Evolutionary conservation across 2,113 vertebrate species (phyloP).

Genomic region (Amphiprion percula): DNA sequence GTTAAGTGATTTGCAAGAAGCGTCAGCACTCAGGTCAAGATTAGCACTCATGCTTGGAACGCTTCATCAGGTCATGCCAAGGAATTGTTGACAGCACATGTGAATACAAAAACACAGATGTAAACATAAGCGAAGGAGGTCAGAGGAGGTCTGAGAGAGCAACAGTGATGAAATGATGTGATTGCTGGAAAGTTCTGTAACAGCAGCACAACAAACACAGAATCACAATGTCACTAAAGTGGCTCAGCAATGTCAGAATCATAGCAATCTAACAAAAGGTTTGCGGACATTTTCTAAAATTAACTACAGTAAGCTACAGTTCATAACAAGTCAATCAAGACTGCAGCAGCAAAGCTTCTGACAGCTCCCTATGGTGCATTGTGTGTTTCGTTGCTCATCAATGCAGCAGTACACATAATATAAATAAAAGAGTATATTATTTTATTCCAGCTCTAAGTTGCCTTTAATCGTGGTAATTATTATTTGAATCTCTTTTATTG

Average conservation of each 20-base stretch:
- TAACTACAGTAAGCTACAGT: neutral
- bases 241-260: too few species aligned
- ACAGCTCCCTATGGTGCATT: neutral
- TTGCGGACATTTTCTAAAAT: neutral
- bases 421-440: too few species aligned
- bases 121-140: neutral
- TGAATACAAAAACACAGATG: constrained; percentile 11
- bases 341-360: too few species aligned
- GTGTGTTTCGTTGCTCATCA: neutral
- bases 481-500: too few species aligned
- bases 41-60: constrained; percentile 42
- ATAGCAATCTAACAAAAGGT: too few species aligned
- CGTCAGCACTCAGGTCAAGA: constrained; percentile 38
- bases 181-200: neutral
- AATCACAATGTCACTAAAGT: too few species aligned
- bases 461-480: too few species aligned
- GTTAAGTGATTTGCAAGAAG: constrained; percentile 47
- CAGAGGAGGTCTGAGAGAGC: neutral
- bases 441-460: too few species aligned
- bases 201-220: neutral
- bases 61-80: constrained; percentile 32
- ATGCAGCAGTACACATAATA: neutral
- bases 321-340: too few species aligned
- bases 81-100: constrained; percentile 38
- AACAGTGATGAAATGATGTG: neutral